phyloP scores from a whole-genome alignment of 2,113 vertebrate genomes.

The Neolamprologus kungweensis region DNA sequence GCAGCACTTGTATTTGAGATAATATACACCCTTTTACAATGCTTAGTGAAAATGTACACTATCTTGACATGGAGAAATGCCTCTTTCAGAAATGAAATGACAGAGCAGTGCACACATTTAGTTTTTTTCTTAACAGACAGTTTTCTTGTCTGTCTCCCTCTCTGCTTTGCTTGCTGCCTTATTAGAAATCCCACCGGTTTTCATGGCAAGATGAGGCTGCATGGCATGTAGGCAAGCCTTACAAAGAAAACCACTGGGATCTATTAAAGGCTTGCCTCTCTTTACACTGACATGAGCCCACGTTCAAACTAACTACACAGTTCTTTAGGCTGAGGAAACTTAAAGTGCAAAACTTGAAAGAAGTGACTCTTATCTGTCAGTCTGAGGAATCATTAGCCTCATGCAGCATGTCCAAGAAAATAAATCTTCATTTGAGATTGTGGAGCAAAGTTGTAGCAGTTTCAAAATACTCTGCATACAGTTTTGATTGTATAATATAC shows the following conservation, averaged over 20 bases:
- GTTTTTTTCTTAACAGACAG: not conserved
- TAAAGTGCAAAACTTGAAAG: not conserved
- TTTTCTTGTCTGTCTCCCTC: not conserved
- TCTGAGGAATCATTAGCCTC: not conserved
- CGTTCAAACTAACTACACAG: not conserved
- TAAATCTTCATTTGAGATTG: not conserved
- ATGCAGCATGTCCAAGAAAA: not conserved
- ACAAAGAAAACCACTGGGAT: conserved; percentile 10
- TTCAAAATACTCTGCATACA: not conserved
- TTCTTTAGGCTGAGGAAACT: not conserved
- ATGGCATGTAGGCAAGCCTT: not conserved
- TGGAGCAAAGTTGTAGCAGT: not conserved
- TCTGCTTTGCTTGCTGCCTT: not conserved
- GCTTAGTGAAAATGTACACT: not conserved
- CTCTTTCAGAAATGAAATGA: not conserved
- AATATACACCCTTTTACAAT: not conserved
- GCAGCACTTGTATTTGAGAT: not conserved
- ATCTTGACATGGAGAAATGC: not conserved
- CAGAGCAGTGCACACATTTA: not conserved
- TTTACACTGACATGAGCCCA: not conserved
- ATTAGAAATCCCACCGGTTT: conserved; percentile 18
- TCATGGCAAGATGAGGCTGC: not conserved
- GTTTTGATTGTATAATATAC: not conserved
- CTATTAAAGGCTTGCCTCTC: conserved; percentile 8
- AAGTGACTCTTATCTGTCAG: not conserved